Evolutionary conservation across 2,797 vertebrate species (phyloP).

Genomic region (Streptopelia turtur): DNA sequence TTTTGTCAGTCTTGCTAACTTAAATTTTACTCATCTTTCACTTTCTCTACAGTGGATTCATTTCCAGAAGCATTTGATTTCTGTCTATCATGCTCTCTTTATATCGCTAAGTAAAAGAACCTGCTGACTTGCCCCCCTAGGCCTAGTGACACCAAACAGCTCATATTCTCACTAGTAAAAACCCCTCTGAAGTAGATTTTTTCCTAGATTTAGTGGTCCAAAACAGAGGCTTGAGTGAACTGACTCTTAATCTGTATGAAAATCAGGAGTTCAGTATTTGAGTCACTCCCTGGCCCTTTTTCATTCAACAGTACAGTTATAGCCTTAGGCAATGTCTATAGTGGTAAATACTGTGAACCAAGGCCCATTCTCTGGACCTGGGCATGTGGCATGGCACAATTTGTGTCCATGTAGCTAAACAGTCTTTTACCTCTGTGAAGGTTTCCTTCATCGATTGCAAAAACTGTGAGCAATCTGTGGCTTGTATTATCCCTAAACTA

Average conservation of each 20-base stretch:
- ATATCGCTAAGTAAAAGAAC: background rate
- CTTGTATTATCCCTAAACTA: background rate
- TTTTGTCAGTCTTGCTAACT: background rate
- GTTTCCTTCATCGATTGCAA: background rate
- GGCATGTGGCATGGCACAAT: background rate
- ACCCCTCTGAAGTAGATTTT: background rate
- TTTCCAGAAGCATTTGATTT: background rate
- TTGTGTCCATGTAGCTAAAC: background rate
- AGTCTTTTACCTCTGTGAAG: background rate
- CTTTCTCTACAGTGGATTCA: background rate
- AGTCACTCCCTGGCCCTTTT: constrained; percentile 43
- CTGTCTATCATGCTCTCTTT: background rate
- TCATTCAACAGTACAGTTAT: constrained; percentile 40
- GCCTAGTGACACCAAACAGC: background rate
- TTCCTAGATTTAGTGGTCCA: background rate
- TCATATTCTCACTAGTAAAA: background rate
- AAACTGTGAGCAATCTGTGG: background rate
- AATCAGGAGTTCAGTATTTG: constrained; percentile 42
- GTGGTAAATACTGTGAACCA: constrained; percentile 22
- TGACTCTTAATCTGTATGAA: constrained; percentile 35
- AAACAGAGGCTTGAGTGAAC: background rate
- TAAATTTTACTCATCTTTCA: background rate
- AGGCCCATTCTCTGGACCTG: background rate
- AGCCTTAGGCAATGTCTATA: constrained; percentile 29
- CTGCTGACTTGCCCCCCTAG: background rate